Evolutionary conservation across 2,113 vertebrate genomes (phyloP).

Genomic region (Silurus glanis): DNA sequence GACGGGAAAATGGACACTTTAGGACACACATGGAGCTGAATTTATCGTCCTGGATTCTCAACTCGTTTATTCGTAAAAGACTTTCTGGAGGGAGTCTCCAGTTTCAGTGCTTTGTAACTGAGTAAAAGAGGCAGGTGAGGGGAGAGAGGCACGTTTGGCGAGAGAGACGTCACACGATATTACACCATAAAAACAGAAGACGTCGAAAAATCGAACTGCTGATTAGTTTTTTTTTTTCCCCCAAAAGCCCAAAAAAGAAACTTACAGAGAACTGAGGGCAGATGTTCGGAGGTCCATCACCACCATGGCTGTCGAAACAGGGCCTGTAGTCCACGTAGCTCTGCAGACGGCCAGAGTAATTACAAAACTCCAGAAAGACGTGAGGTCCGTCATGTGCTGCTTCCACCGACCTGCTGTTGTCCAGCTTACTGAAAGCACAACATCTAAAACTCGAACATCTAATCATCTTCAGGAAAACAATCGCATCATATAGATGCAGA

Average conservation of each 20-base stretch:
- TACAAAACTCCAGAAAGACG: slow-evolving; percentile 79
- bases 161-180: too few relatives aligned
- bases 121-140: too few relatives aligned
- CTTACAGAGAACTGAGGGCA: slow-evolving; percentile 84
- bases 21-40: not conserved
- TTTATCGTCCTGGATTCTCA: too few relatives aligned
- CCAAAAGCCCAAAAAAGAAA: not conserved
- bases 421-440: slow-evolving; percentile 75
- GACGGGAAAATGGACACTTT: not conserved
- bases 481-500: not conserved
- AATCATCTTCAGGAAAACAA: not conserved
- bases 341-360: slow-evolving; percentile 70
- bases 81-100: not conserved
- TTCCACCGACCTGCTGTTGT: slow-evolving; percentile 74
- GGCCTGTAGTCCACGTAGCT: slow-evolving; percentile 79
- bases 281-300: slow-evolving; percentile 52
- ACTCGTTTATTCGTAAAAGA: not conserved
- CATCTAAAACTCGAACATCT: not conserved
- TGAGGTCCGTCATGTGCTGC: slow-evolving; percentile 59
- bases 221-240: too few relatives aligned
- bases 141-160: too few relatives aligned
- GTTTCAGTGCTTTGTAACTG: not conserved
- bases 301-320: slow-evolving; percentile 60
- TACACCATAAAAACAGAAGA: too few relatives aligned
- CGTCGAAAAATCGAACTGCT: too few relatives aligned